Conservation (phyloP, 2,888 invertebrate species). For the Pollenia labialis region DNA sequence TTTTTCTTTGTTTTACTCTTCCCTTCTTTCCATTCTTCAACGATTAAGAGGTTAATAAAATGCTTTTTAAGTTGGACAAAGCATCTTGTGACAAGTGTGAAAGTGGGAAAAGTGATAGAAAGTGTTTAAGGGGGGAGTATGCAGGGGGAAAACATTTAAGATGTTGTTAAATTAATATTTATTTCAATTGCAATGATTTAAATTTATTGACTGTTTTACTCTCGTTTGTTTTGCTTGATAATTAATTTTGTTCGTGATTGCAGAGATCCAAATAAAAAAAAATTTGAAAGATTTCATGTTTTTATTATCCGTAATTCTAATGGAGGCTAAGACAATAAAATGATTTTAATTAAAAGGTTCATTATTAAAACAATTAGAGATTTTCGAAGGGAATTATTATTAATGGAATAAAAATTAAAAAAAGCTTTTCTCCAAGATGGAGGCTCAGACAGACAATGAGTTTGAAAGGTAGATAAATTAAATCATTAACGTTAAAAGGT, state of each 20-base stretch:
- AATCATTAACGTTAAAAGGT: neutral
- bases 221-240: neutral
- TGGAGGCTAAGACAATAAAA: neutral
- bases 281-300: neutral
- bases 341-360: slow-evolving; percentile 20
- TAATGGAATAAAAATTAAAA: slow-evolving; percentile 21
- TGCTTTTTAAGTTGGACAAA: slow-evolving; percentile 8
- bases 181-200: slow-evolving; percentile 62
- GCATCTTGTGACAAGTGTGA: neutral
- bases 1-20: neutral
- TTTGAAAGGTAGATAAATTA: slow-evolving; percentile 26
- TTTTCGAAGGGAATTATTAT: neutral
- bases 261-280: neutral
- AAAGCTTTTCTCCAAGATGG: neutral
- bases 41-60: slow-evolving; percentile 46
- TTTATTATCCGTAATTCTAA: slow-evolving; percentile 7
- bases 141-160: slow-evolving; percentile 2
- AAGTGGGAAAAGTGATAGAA: neutral
- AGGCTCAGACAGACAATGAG: neutral
- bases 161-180: slow-evolving; percentile 61
- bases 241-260: slow-evolving; percentile 34
- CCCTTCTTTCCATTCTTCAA: too few relatives aligned
- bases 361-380: slow-evolving; percentile 14
- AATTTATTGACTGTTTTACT: slow-evolving; percentile 42
- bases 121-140: too few relatives aligned